Conservation (phyloP, 2,888 invertebrate species). For the Anarsia innoxiella region DNA sequence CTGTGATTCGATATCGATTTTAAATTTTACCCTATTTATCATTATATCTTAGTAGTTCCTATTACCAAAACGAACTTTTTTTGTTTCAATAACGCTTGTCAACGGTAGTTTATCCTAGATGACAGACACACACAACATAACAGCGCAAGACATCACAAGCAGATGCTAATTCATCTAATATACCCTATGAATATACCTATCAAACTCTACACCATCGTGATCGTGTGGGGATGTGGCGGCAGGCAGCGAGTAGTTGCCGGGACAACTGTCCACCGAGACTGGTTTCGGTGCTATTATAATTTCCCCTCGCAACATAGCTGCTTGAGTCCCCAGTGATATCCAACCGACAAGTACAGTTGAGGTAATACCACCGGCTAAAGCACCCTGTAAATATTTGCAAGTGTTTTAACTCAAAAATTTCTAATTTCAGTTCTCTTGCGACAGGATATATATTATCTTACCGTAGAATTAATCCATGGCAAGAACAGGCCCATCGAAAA, state of each 20-base stretch:
- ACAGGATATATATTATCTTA: slow-evolving; percentile 46
- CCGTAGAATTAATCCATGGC: slow-evolving; percentile 80
- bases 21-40: too few species aligned
- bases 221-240: too few species aligned
- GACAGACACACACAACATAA: too few species aligned
- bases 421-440: not conserved
- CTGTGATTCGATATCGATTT: too few species aligned
- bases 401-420: not conserved
- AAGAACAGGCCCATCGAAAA: slow-evolving; percentile 83
- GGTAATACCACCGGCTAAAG: slow-evolving; percentile 76
- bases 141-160: too few species aligned
- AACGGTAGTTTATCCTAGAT: too few species aligned
- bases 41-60: too few species aligned
- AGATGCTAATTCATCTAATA: not conserved
- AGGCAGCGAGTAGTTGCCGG: slow-evolving; percentile 35
- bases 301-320: slow-evolving; percentile 78
- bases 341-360: slow-evolving; percentile 78
- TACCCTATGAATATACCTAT: slow-evolving; percentile 32
- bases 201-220: slow-evolving; percentile 35
- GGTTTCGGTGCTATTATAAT: slow-evolving; percentile 78
- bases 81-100: too few species aligned
- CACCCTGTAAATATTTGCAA: slow-evolving; percentile 64
- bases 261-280: slow-evolving; percentile 75
- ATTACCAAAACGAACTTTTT: too few species aligned
- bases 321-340: slow-evolving; percentile 82